Conservation (phyloP, 2,113 vertebrate genomes). For the Nerophis ophidion region DNA sequence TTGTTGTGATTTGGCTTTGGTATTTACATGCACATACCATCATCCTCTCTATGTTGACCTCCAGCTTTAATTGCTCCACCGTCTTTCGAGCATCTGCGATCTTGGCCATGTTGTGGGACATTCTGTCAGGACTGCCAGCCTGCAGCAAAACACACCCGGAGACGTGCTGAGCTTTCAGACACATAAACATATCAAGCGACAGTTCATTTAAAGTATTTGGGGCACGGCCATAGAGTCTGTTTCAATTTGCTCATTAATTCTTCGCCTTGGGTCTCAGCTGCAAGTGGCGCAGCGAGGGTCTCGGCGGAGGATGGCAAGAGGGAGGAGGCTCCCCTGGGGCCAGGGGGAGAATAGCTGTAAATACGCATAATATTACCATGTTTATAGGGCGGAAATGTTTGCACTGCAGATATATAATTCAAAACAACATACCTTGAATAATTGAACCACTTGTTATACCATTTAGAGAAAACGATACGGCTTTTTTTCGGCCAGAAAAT, state of each 20-base stretch:
- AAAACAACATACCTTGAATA: no score
- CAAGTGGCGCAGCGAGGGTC: conserved; percentile 51
- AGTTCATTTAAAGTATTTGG: conserved; percentile 15
- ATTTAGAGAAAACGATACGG: no score
- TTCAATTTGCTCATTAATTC: conserved; percentile 68
- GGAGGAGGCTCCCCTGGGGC: conserved; percentile 46
- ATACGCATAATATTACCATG: conserved; percentile 46
- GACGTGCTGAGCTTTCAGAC: background rate
- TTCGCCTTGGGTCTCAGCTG: conserved; percentile 72
- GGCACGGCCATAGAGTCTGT: conserved; percentile 29
- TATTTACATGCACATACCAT: conserved; percentile 69
- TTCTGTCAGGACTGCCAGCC: conserved; percentile 44
- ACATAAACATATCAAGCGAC: background rate
- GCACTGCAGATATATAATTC: no score
- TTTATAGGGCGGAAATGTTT: background rate
- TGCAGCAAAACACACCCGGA: conserved; percentile 20
- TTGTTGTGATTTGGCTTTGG: background rate
- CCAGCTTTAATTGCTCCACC: conserved; percentile 86
- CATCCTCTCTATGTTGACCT: conserved; percentile 88
- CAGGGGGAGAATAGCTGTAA: conserved; percentile 30
- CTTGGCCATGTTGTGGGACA: conserved; percentile 93
- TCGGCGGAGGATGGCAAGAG: conserved; percentile 51
- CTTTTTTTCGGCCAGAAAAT: no score
- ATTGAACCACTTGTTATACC: no score
- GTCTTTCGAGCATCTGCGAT: conserved; percentile 86